phyloP scores from a whole-genome alignment of 2,113 vertebrate genomes.

The Brachyhypopomus occidentalis region DNA sequence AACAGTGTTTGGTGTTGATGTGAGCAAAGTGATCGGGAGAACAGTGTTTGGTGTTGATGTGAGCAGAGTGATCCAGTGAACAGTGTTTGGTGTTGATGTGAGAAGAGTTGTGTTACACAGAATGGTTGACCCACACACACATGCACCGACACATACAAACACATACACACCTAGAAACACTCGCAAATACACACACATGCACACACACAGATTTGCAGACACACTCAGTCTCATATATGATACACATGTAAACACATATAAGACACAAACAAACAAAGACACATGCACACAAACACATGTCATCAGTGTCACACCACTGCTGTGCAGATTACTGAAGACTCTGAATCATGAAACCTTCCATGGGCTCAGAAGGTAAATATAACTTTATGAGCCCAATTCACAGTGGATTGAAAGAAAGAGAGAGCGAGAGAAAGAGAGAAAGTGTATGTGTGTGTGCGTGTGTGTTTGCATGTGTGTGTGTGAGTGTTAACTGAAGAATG shows the following conservation, averaged over 20 bases:
- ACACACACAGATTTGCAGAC: too few relatives aligned
- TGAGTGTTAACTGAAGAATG: background rate
- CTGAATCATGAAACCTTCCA: background rate
- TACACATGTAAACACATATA: too few relatives aligned
- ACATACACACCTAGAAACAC: too few relatives aligned
- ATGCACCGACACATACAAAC: too few relatives aligned
- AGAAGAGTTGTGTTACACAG: too few relatives aligned
- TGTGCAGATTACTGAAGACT: background rate
- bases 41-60: too few relatives aligned
- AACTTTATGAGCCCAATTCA: slow-evolving; percentile 47
- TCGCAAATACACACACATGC: background rate
- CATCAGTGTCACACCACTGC: background rate
- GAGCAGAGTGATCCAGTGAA: too few relatives aligned
- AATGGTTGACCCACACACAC: too few relatives aligned
- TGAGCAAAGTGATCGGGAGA: too few relatives aligned
- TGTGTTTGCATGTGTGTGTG: slow-evolving; percentile 7
- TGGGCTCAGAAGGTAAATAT: slow-evolving; percentile 19
- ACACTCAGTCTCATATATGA: too few relatives aligned
- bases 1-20: too few relatives aligned
- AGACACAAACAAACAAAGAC: background rate
- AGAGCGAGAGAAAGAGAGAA: slow-evolving; percentile 12
- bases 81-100: too few relatives aligned
- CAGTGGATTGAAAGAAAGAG: slow-evolving; percentile 53
- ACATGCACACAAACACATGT: background rate
- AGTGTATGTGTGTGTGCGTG: slow-evolving; percentile 16